Percentiles rank a stretch among this genome's conserved stretches.
Evolutionary conservation across 2,888 invertebrate species (phyloP).

Genomic region (Oscheius onirici): DNA sequence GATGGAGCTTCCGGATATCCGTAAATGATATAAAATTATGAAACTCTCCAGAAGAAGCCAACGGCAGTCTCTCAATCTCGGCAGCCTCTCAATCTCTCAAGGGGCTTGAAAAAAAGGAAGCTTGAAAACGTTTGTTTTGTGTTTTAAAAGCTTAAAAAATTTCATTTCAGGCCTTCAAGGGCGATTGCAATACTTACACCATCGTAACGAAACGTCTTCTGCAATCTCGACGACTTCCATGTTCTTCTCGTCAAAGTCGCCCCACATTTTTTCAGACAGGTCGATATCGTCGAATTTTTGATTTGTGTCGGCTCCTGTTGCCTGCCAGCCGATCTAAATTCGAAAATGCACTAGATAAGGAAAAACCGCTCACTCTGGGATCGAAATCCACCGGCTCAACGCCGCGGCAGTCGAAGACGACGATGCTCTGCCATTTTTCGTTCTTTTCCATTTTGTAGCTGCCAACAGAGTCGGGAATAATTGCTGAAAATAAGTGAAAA

Average conservation of each 20-base stretch:
- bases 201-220: too few species aligned
- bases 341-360: not conserved
- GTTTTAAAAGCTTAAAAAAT: too few species aligned
- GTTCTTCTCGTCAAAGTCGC: conserved; percentile 90
- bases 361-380: conserved; percentile 73
- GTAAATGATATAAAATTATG: too few species aligned
- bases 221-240: conserved; percentile 62
- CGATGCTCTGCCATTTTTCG: conserved; percentile 82
- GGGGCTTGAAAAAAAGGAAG: too few species aligned
- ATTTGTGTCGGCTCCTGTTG: conserved; percentile 80
- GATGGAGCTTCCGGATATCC: too few species aligned
- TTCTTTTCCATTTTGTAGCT: conserved; percentile 60
- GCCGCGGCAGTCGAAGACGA: conserved; percentile 90
- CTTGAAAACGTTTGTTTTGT: too few species aligned
- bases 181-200: too few species aligned
- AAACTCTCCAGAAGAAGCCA: too few species aligned
- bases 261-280: conserved; percentile 85
- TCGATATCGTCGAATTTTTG: conserved; percentile 83
- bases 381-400: conserved; percentile 85
- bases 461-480: conserved; percentile 55
- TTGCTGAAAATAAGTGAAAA: conserved; percentile 51
- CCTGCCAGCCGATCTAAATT: conserved; percentile 82
- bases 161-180: too few species aligned
- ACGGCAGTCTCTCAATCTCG: too few species aligned
- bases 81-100: too few species aligned